phyloP scores from a whole-genome alignment of 2,113 vertebrate genomes.

The Synodontis membranacea region DNA sequence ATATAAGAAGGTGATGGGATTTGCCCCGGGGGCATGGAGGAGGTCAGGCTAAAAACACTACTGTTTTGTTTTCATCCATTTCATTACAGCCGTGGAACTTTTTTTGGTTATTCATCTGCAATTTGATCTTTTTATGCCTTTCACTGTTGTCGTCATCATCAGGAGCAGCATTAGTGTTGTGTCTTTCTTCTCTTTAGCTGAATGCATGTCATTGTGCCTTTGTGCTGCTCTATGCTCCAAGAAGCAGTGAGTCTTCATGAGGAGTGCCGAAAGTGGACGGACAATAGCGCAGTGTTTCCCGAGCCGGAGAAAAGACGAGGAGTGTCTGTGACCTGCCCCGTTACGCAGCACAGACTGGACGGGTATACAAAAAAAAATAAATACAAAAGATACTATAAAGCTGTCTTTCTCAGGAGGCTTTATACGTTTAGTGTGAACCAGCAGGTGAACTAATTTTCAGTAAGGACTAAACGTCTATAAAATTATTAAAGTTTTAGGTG shows the following conservation, averaged over 20 bases:
- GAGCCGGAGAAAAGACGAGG: not conserved
- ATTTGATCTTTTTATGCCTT: not conserved
- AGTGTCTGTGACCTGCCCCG: not conserved
- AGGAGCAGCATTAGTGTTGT: not conserved
- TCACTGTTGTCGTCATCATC: not conserved
- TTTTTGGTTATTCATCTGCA: not conserved
- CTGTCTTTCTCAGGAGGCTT: not conserved
- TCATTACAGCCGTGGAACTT: not conserved
- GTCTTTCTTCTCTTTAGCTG: constrained; percentile 16
- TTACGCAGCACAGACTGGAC: not conserved
- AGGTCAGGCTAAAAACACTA: not conserved
- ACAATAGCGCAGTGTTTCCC: constrained; percentile 48
- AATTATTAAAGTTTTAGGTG: not conserved
- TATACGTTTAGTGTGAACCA: too few relatives aligned
- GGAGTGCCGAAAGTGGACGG: not conserved
- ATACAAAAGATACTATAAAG: not conserved
- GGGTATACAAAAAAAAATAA: not conserved
- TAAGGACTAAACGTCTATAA: not conserved
- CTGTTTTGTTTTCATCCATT: constrained; percentile 8
- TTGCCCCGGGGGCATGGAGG: not conserved
- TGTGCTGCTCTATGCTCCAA: constrained; percentile 7
- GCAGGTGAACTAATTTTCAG: not conserved
- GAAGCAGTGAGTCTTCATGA: constrained; percentile 32
- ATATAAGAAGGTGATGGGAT: not conserved
- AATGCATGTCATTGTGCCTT: constrained; percentile 48